Percentiles rank a stretch among this genome's conserved stretches.
These are phyloP conservation scores for Dolichomitus sp. DNA, from an alignment of 2,888 invertebrate species.

Conservation along the genomic window DNA sequence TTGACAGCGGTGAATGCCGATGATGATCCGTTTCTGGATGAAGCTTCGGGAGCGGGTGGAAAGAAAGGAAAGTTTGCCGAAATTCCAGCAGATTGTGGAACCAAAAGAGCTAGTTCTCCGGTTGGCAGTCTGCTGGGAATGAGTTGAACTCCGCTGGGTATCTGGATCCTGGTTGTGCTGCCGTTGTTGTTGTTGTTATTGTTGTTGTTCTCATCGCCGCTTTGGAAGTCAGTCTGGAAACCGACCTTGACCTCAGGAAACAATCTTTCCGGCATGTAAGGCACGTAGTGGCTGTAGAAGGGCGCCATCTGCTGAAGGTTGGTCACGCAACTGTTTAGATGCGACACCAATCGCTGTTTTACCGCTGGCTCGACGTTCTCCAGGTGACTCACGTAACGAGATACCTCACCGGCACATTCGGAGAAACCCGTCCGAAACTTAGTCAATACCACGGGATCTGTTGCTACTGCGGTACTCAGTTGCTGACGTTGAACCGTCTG, in stretches of 20 bases:
- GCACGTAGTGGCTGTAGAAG: conserved; percentile 85
- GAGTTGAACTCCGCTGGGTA: conserved; percentile 89
- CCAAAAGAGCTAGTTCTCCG: conserved; percentile 90
- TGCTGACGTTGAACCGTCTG: conserved; percentile 96
- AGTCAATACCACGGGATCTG: conserved; percentile 94
- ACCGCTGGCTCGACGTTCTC: conserved; percentile 89
- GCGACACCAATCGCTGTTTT: conserved; percentile 89
- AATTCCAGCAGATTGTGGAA: conserved; percentile 87
- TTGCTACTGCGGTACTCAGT: conserved; percentile 92
- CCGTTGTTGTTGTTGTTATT: conserved; percentile 88
- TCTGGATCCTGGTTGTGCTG: conserved; percentile 87
- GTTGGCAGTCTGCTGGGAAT: conserved; percentile 90
- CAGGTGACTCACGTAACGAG: conserved; percentile 90
- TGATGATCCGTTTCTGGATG: conserved; percentile 76
- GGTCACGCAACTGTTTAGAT: conserved; percentile 89
- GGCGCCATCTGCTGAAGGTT: conserved; percentile 88
- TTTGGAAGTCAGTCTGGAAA: conserved; percentile 82
- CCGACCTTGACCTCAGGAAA: conserved; percentile 85
- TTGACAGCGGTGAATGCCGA: conserved; percentile 86
- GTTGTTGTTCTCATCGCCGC: conserved; percentile 87
- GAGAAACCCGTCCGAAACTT: conserved; percentile 96
- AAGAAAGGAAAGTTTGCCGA: conserved; percentile 87
- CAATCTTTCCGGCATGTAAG: conserved; percentile 85
- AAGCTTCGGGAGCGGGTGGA: conserved; percentile 80
- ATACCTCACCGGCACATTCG: conserved; percentile 95